Base-by-base conservation (phyloP, 2,888 invertebrate genomes). In the Chironomus riparius region DNA sequence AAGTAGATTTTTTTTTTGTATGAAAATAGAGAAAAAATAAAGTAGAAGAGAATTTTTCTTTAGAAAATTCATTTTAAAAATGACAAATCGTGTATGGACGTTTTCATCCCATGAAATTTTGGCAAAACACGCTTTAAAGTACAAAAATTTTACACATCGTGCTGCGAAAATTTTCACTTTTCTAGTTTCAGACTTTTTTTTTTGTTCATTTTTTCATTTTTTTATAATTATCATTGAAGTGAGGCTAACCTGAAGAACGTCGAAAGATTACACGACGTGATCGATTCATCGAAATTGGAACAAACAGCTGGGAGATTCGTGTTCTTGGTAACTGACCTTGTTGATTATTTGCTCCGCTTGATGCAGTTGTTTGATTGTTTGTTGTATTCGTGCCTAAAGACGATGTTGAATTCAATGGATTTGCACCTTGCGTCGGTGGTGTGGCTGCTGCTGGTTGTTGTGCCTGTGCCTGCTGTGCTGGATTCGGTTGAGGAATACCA, bases 401-500 rank as follows among this genome's bases (percentile, higher is more conserved):
- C 61, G 78, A 15, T 62, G 79, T 47, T 77, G 79, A 24, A 74
- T 79, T 73, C 76, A 78, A 70, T 76, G 79, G 22, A 70, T 76
- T 72, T 56, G 78, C 78, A 73, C 22, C 62, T 76, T 68, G 77
- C 15, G 21, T 78, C 1, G 56, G n/a, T 56, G 56, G 15, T 18
- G 77, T 81, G 81, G 68, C 80, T 80, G 2, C 83, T 78, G 18
- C 83, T 62, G 79, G 78, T n/a, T n/a, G n/a, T n/a, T n/a, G n/a
- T n/a, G n/a, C n/a, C n/a, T n/a, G n/a, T 74, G 48, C 56, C 73
- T 65, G 77, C 15, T 47, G 78, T 3, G 56, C 18, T 18, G 56
- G 21, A n/a, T 75, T 21, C 81, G 81, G 68, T 80, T 80, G 2
- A 82, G 78, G 18, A 83, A 80, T 70, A 84, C 82, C 84, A 48